A percentile compares a stretch with the other conserved stretches of the same genome.
Conservation (phyloP, 2,113 vertebrate genomes). For the Numenius arquata region DNA sequence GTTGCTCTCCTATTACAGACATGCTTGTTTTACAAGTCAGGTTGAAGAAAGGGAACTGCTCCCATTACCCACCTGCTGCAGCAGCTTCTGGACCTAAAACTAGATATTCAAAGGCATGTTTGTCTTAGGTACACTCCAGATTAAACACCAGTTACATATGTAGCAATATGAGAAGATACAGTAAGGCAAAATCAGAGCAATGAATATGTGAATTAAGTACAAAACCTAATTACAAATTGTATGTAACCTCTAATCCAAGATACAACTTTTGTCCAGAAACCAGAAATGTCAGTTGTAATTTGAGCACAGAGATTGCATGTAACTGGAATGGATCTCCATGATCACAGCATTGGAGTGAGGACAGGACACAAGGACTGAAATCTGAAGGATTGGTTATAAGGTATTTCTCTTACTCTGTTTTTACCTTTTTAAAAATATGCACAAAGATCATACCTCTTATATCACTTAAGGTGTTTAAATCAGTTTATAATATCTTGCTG, state of each 20-base stretch:
- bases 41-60: neutral
- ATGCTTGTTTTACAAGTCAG: neutral
- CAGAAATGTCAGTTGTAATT: neutral
- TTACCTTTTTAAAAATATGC: neutral
- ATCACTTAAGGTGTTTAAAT: neutral
- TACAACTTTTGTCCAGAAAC: neutral
- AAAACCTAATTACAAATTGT: neutral
- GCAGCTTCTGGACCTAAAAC: neutral
- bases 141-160: neutral
- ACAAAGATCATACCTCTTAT: neutral
- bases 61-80: neutral
- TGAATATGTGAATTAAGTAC: neutral
- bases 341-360: neutral
- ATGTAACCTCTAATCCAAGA: neutral
- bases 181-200: neutral
- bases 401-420: neutral
- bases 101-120: neutral
- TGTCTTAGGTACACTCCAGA: neutral
- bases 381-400: neutral
- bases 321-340: neutral
- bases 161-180: neutral
- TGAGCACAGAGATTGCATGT: neutral
- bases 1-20: neutral
- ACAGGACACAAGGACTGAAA: neutral
- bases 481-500: neutral